Conservation (phyloP, 1,140 invertebrate species). For the Vanessa atalanta region DNA sequence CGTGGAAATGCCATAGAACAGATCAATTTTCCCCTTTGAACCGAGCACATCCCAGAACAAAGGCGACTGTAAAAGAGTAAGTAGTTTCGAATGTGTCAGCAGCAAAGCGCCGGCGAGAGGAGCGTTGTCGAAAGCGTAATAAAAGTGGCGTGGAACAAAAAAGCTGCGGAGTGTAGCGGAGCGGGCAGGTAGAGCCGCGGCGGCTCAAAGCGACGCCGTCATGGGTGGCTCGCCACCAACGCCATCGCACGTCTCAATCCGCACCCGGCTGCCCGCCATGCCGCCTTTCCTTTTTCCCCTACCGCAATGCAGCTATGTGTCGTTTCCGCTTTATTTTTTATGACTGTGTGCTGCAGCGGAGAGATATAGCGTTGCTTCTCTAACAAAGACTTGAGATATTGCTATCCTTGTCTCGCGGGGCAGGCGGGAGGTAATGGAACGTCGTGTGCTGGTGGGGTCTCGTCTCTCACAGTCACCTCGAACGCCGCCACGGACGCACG, state of each 20-base stretch:
- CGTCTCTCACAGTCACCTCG: conserved; percentile 73
- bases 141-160: conserved; percentile 77
- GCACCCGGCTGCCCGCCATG: conserved; percentile 69
- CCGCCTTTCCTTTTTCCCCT: conserved; percentile 80
- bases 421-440: conserved; percentile 44
- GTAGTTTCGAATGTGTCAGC: conserved; percentile 75
- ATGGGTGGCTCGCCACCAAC: conserved; percentile 84
- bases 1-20: conserved; percentile 56
- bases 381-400: conserved; percentile 62
- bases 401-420: conserved; percentile 55
- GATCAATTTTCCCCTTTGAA: conserved; percentile 75
- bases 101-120: conserved; percentile 64
- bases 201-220: conserved; percentile 84
- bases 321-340: conserved; percentile 81
- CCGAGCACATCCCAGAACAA: conserved; percentile 62
- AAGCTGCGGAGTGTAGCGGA: conserved; percentile 54
- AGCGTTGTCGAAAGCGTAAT: conserved; percentile 71
- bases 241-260: conserved; percentile 77
- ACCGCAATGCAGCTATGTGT: conserved; percentile 81
- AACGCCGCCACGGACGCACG: conserved; percentile 61
- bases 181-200: conserved; percentile 79
- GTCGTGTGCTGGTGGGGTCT: conserved; percentile 65
- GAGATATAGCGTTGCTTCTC: conserved; percentile 66
- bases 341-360: conserved; percentile 73
- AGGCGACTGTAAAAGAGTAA: conserved; percentile 73